Conservation (phyloP, 2,113 vertebrate species). For the Otis tarda region DNA sequence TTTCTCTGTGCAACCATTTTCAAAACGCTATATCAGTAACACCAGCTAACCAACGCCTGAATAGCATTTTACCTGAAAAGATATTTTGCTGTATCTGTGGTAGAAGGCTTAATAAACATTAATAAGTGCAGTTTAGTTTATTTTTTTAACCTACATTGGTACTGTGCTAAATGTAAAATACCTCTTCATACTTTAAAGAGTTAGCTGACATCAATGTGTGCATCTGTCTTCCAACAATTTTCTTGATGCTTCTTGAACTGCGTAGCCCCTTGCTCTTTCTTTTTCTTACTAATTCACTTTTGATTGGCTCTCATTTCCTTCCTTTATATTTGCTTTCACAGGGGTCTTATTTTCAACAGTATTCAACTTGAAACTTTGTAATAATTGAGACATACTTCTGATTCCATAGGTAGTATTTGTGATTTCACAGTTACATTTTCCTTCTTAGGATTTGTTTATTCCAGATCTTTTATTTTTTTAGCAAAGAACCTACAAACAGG, state of each 20-base stretch:
- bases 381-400: neutral
- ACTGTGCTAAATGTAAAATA: neutral
- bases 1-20: neutral
- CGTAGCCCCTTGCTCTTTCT: neutral
- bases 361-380: neutral
- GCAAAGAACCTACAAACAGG: neutral
- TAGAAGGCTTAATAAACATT: neutral
- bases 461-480: neutral
- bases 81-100: neutral
- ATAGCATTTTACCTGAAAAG: neutral
- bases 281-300: neutral
- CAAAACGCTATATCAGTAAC: neutral
- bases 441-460: neutral
- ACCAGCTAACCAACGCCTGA: neutral
- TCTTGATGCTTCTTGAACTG: neutral
- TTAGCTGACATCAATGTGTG: neutral
- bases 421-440: neutral
- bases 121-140: neutral
- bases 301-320: neutral
- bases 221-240: neutral
- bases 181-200: neutral
- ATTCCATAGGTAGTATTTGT: neutral
- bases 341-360: neutral
- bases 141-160: neutral
- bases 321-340: neutral